Evolutionary conservation across 2,888 invertebrate species (phyloP), one percentile per base, ranked within the genome.

Genomic region (Eilema depressum): DNA sequence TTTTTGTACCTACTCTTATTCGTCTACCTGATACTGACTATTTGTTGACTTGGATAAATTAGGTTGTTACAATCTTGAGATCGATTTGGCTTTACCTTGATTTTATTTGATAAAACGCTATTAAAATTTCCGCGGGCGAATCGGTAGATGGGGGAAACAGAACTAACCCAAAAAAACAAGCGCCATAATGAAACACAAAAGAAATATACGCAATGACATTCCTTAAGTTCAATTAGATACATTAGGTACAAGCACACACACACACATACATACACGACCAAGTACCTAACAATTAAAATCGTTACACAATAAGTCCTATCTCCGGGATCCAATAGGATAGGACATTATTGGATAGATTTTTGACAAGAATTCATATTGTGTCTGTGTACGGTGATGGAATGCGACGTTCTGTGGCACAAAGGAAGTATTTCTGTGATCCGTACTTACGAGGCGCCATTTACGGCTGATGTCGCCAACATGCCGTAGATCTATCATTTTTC

Each of bases 151-250:
- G n/a, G n/a, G n/a, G n/a, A n/a, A n/a, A n/a, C n/a, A n/a, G n/a
- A n/a, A n/a, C n/a, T n/a, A n/a, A n/a, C n/a, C n/a, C n/a, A n/a
- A 4, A 37, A 62, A 14, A 41, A 33, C 23, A 62, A 62, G 11
- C 30, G 41, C 14, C 59, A 57, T 41, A 28, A 28, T n/a, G 23
- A n/a, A 41, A 20, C 37, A 63, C 17, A 59, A 20, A 25, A 53
- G n/a, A 23, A 8, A 63, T 56, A 8, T 33, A n/a, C 26, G n/a
- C 47, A 30, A 62, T 62, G 62, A 53, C 53, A 68, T 68, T 68
- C 68, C 28, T 53, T 56, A 23, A 30, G 33, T 62, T 62, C 60
- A 56, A 62, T 62, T 33, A 53, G 41, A 25, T 23, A 25, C 28
- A 60, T 26, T 12, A 17, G 12, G 17, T 53, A 53, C 3, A 41